Evolutionary conservation across 2,888 invertebrate genomes (phyloP), one percentile per base, ranked within the genome.

Genomic region (Atethmia centrago): DNA sequence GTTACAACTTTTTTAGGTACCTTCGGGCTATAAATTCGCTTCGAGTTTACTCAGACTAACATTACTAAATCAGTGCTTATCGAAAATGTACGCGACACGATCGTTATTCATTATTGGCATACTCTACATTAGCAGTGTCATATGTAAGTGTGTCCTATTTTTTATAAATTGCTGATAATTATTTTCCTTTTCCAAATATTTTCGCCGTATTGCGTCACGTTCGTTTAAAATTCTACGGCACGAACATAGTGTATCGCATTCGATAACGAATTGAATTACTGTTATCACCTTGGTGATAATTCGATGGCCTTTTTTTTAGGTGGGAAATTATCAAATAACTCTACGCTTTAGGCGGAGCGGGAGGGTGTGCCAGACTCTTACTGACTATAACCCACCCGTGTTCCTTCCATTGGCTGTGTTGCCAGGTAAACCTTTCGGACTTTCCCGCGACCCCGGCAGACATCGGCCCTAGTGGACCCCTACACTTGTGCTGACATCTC

Each of bases 111-210:
- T 71, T n/a, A 31, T 76, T 42, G 61, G 71, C 14, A n/a, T 76
- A 55, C 47, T 78, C 31, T 78, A 59, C 71, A 47, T 78, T 5
- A 42, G 61, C 61, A 61, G 79, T 47, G 40, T 61, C 14, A 8
- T 76, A 61, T 1, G 75, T 76, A 78, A 78, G 79, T 75, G 14
- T 47, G 7, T 21, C 42, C 7, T 28, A 12, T 5, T 21, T 67
- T 42, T 8, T 61, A 9, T n/a, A 12, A 12, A 51, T 12, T 51
- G 10, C 51, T 12, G 51, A n/a, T n/a, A n/a, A n/a, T n/a, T n/a
- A 12, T 51, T 51, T 12, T n/a, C 12, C 12, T n/a, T 53, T 14
- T 53, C 25, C 7, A 53, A 14, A 14, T 53, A 25, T 25, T 53
- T 53, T 2, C 2, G 2, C 14, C 7, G 14, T 53, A 25, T 25